Evolutionary conservation across 1,140 invertebrate species (phyloP), one percentile per base, ranked within the genome.

Genomic region (Pachypsylla venusta): DNA sequence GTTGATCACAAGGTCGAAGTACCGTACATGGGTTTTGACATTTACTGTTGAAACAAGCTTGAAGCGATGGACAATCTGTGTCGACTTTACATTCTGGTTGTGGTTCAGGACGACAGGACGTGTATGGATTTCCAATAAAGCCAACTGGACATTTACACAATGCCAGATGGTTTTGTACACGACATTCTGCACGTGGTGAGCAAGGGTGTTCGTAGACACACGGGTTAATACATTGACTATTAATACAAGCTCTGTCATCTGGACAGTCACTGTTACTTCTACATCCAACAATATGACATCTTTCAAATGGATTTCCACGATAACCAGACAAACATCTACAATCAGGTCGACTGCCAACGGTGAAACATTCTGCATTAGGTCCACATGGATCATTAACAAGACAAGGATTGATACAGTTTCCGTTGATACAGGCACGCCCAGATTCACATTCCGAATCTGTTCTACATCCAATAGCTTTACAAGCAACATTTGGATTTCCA

Each of bases 261-360:
- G 89, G 87, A 73, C 91, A 95, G 61, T 94, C 90, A 60, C 84
- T 84, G 69, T 92, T 89, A 57, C 84, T 84, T 64, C 81, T 79
- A 73, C 91, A 94, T n/a, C 89, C 91, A 40, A 93, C 80, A 5
- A 86, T 76, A 59, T 78, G 75, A 66, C 89, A 93, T 57, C 81
- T 78, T 20, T 80, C 78, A 60, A 80, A 79, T 1, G 88, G 81
- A 73, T 93, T 85, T 35, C 89, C 88, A 62, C 86, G 77, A 64
- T 84, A 89, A 53, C 89, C 89, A 61, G 80, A 78, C 7, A 78
- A 73, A 67, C 90, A 94, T 54, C 82, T 78, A 69, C 90, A 94
- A 63, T 86, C 76, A 1, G 88, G 80, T 7, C 76, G 72, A 64
- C 87, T 89, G 59, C 81, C 79, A 61, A 80, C 76, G 0, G 84